These are phyloP conservation scores for Nasonia vitripennis DNA, from an alignment of 1,140 invertebrate genomes.

Conservation along the genomic window DNA sequence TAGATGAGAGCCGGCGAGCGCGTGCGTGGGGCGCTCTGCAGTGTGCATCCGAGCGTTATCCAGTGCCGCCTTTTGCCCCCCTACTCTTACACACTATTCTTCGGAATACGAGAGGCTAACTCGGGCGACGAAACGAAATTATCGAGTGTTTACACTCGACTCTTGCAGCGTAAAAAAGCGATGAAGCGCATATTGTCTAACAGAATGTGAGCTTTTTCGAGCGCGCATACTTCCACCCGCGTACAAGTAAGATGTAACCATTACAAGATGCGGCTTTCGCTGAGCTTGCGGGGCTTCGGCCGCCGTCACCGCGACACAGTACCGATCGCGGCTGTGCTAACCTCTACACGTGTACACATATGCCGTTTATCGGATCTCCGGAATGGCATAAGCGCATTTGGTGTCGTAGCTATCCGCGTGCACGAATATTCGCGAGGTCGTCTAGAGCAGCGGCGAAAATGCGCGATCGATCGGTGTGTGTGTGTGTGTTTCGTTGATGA, in stretches of 20 bases:
- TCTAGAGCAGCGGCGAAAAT: background rate
- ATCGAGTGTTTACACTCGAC: too few relatives aligned
- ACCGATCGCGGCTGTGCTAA: background rate
- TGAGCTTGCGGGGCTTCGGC: conserved; percentile 29
- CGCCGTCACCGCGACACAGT: background rate
- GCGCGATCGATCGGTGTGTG: background rate
- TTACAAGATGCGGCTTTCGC: background rate
- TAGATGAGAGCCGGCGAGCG: background rate
- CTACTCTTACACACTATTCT: too few relatives aligned
- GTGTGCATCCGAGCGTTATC: too few relatives aligned
- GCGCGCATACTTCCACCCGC: too few relatives aligned
- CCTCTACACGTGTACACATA: conserved; percentile 22
- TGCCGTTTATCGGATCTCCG: conserved; percentile 40
- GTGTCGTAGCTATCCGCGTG: background rate
- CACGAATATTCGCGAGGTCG: conserved; percentile 24
- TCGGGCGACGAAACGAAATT: too few relatives aligned
- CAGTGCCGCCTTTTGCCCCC: too few relatives aligned
- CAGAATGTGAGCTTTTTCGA: too few relatives aligned
- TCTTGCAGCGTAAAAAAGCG: too few relatives aligned
- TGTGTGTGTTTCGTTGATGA: conserved; percentile 35
- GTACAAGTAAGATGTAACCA: background rate
- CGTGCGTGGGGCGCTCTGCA: too few relatives aligned
- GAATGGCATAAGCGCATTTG: conserved; percentile 36
- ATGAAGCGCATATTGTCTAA: too few relatives aligned
- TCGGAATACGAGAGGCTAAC: too few relatives aligned